phyloP scores from a whole-genome alignment of 2,113 vertebrate genomes.

The Garra rufa region DNA sequence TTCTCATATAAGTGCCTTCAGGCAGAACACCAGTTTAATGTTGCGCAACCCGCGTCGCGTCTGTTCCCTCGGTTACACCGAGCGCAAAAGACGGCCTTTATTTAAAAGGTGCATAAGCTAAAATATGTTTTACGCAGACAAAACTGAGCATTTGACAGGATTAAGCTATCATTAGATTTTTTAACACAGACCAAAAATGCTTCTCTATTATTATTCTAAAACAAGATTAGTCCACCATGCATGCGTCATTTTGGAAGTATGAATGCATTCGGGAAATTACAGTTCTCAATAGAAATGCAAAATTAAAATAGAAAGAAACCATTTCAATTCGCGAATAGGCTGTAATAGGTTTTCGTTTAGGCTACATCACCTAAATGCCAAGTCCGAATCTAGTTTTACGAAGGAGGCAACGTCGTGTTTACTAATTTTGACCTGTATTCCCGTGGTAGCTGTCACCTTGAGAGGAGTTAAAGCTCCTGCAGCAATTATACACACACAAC shows the following conservation, averaged over 20 bases:
- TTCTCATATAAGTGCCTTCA: neutral
- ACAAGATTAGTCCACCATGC: too few relatives aligned
- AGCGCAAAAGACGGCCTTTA: conserved; percentile 42
- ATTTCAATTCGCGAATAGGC: neutral
- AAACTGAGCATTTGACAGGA: neutral
- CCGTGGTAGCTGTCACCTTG: conserved; percentile 63
- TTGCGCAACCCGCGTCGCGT: conserved; percentile 75
- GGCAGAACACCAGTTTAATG: conserved; percentile 56
- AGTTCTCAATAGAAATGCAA: neutral
- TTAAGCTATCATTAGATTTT: neutral
- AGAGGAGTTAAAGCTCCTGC: conserved; percentile 48
- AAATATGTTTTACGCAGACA: conserved; percentile 6
- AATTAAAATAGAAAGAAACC: neutral
- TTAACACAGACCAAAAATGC: neutral
- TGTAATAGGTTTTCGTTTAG: neutral
- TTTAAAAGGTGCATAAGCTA: conserved; percentile 69
- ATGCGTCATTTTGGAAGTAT: neutral
- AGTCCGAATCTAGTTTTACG: neutral
- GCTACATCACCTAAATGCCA: neutral
- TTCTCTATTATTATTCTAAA: neutral
- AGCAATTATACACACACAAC: conserved; percentile 69
- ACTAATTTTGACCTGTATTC: conserved; percentile 64
- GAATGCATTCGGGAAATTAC: neutral
- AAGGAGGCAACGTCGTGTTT: conserved; percentile 43
- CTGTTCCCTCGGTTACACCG: conserved; percentile 82